These are phyloP conservation scores for Drosophila parthenogenetica DNA, from an alignment of 2,888 invertebrate genomes.

Conservation along the genomic window DNA sequence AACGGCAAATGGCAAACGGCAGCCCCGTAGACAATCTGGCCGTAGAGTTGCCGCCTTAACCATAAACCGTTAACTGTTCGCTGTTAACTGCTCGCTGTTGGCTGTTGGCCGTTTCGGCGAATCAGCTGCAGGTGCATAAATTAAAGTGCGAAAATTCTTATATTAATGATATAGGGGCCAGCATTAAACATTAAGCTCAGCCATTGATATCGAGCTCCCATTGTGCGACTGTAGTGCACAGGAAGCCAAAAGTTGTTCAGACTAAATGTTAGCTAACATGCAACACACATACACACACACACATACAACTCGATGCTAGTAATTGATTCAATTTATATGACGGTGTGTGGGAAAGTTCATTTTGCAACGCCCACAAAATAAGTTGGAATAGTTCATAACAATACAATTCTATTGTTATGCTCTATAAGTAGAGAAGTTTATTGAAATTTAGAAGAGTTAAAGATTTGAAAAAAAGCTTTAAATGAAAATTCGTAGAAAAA, in stretches of 20 bases:
- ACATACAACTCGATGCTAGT: slow-evolving; percentile 28
- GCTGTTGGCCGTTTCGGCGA: slow-evolving; percentile 50
- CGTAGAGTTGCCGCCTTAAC: slow-evolving; percentile 20
- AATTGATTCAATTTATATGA: slow-evolving; percentile 72
- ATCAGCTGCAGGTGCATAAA: slow-evolving; percentile 78
- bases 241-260: slow-evolving; percentile 69
- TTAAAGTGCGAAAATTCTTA: slow-evolving; percentile 79
- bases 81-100: slow-evolving; percentile 1
- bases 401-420: slow-evolving; percentile 71
- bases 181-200: slow-evolving; percentile 21
- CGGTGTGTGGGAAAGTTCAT: slow-evolving; percentile 77
- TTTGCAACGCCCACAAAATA: slow-evolving; percentile 76
- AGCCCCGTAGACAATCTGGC: slow-evolving; percentile 37
- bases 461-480: background rate
- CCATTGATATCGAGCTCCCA: slow-evolving; percentile 42
- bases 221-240: slow-evolving; percentile 60
- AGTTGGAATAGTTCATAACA: slow-evolving; percentile 40
- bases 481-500: background rate
- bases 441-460: accelerated
- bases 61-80: background rate
- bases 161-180: slow-evolving; percentile 66
- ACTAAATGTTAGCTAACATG: slow-evolving; percentile 79
- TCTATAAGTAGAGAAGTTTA: slow-evolving; percentile 7
- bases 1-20: slow-evolving; percentile 62
- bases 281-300: slow-evolving; percentile 49